Conservation (phyloP, 1,140 invertebrate species). For the Drosophila triauraria region DNA sequence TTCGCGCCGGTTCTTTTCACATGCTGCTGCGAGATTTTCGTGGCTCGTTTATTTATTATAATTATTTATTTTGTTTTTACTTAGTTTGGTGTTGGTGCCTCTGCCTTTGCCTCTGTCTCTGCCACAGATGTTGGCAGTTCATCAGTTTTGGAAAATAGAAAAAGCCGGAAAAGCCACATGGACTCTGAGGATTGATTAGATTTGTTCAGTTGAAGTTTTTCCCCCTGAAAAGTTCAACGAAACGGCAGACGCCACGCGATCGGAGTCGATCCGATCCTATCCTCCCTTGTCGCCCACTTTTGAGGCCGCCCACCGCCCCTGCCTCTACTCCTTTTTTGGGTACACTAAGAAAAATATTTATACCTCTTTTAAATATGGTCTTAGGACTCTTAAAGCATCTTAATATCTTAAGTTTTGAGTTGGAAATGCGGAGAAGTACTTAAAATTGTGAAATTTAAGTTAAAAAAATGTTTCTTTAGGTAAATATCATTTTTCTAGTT, state of each 20-base stretch:
- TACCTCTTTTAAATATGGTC: too few relatives aligned
- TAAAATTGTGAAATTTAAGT: neutral
- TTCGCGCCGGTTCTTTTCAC: constrained; percentile 47
- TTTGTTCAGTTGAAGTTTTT: constrained; percentile 53
- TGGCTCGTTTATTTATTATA: constrained; percentile 82
- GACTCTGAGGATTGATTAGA: constrained; percentile 70
- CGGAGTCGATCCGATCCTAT: constrained; percentile 14
- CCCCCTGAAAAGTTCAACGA: constrained; percentile 27
- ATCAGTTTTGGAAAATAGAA: constrained; percentile 36
- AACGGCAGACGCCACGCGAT: constrained; percentile 40
- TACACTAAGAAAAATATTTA: neutral
- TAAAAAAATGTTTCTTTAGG: neutral
- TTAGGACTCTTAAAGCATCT: neutral
- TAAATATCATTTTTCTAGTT: too few relatives aligned
- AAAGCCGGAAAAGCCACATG: constrained; percentile 11
- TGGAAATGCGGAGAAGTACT: neutral
- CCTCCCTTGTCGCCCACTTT: constrained; percentile 58
- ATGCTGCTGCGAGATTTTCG: constrained; percentile 78
- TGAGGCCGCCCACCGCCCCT: constrained; percentile 14
- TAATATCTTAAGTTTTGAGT: neutral
- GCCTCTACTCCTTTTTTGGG: neutral
- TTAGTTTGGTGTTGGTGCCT: constrained; percentile 38
- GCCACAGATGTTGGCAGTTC: constrained; percentile 66
- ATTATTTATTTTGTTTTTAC: constrained; percentile 80
- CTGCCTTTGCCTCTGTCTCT: constrained; percentile 5